Evolutionary conservation across 2,888 invertebrate genomes (phyloP), one percentile per base, ranked within the genome.

Genomic region (Platycheirus rosarum): DNA sequence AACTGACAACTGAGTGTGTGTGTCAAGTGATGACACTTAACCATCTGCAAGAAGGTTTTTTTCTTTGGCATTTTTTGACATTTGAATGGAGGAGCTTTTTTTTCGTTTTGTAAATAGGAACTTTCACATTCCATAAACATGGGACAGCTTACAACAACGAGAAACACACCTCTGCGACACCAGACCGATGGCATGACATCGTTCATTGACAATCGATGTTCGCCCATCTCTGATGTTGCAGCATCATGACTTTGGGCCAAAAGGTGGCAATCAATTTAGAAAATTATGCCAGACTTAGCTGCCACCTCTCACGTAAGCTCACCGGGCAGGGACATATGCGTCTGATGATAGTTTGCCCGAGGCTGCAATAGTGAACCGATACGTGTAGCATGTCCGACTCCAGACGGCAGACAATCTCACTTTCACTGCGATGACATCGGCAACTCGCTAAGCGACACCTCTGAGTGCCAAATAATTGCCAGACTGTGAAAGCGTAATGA

Each of bases 381-480:
- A 23, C 40, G 11, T 5, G 26, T 71, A 35, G 57, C 71, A 49
- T 62, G 66, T 9, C 63, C 44, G 51, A 37, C 46, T 53, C 62
- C 66, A 55, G 51, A 37, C 46, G 46, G 53, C 66, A 55, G 51
- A 68, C 66, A 68, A 48, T 60, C 53, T 78, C 53, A 78, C 78
- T 78, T 78, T 78, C 78, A 78, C 78, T 68, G 6, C 26, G 73
- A 78, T 78, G 78, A 78, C 78, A 78, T 78, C 78, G 60, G 55
- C 73, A 55, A 73, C 62, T 66, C 62, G 78, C 78, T 78, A 73
- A 73, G 46, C 62, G 78, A 73, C 78, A 68, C 73, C 62, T 78
- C 60, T 73, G 62, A 73, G 78, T 78, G 73, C 66, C 66, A 73
- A 73, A 73, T 78, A 78, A 78, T 78, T 78, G 78, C 73, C 73